phyloP scores from a whole-genome alignment of 2,797 vertebrate genomes.

The Peromyscus melanophrys region DNA sequence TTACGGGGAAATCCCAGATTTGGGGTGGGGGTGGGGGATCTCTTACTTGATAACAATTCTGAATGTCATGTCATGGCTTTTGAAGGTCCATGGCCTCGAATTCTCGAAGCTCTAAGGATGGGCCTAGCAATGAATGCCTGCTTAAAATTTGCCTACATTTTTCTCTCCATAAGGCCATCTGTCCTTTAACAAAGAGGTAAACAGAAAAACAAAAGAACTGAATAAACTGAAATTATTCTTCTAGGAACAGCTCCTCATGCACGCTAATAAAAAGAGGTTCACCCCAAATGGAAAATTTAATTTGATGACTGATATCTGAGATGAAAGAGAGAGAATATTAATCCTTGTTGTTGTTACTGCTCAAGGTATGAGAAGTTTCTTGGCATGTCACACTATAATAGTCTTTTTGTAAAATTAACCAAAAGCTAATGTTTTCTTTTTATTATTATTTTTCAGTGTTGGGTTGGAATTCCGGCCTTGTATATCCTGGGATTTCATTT shows the following conservation, averaged over 20 bases:
- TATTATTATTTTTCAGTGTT: not conserved
- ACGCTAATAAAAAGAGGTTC: slow-evolving; percentile 1
- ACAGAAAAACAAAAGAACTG: not conserved
- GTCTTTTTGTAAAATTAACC: slow-evolving; percentile 43
- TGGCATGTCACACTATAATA: not conserved
- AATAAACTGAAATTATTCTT: not conserved
- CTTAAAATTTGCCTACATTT: not conserved
- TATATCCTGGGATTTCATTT: not conserved
- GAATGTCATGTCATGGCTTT: not conserved
- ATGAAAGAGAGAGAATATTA: not conserved
- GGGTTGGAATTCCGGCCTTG: not conserved
- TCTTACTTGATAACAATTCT: not conserved
- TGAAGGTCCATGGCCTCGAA: not conserved
- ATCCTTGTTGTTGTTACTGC: not conserved
- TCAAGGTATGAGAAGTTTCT: not conserved
- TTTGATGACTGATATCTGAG: slow-evolving; percentile 4
- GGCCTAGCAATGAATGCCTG: not conserved
- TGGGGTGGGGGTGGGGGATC: no score
- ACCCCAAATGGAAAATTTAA: slow-evolving; percentile 29
- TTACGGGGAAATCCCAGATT: not conserved
- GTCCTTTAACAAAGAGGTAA: not conserved
- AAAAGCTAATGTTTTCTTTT: slow-evolving; percentile 23
- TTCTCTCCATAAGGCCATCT: not conserved
- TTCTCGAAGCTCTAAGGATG: not conserved
- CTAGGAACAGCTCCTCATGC: not conserved